phyloP scores from a whole-genome alignment of 2,113 vertebrate genomes.

The Halcyon malimbica region DNA sequence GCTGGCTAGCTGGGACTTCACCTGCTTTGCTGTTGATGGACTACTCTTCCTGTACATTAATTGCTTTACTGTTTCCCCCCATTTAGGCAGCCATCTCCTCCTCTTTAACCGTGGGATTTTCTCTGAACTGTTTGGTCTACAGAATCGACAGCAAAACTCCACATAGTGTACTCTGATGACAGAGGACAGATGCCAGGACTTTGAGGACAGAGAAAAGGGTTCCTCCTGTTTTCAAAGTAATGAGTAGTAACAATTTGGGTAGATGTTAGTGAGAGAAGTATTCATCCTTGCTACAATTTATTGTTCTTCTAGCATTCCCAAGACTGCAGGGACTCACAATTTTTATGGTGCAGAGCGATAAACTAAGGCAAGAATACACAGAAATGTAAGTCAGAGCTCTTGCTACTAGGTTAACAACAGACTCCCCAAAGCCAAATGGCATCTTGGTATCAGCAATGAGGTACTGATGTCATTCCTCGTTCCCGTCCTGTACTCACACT shows the following conservation, averaged over 20 bases:
- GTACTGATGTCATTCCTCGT: not conserved
- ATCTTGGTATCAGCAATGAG: not conserved
- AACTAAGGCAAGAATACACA: not conserved
- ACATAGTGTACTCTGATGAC: not conserved
- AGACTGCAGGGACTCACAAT: not conserved
- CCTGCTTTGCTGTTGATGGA: constrained; percentile 52
- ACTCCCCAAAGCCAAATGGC: not conserved
- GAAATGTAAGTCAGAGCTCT: not conserved
- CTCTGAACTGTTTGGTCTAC: not conserved
- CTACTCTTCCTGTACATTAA: constrained; percentile 10
- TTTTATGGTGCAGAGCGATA: not conserved
- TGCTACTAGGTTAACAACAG: not conserved
- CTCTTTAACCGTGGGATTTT: not conserved
- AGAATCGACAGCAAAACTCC: not conserved
- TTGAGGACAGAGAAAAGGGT: too few relatives aligned
- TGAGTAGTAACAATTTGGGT: not conserved
- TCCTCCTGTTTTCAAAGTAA: not conserved
- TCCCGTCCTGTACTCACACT: not conserved
- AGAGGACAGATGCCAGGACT: not conserved
- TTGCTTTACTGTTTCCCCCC: not conserved
- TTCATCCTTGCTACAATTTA: not conserved
- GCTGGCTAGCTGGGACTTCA: not conserved
- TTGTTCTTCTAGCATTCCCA: not conserved
- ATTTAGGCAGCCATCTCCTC: not conserved
- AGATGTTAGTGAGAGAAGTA: not conserved